Conservation (phyloP, 2,888 invertebrate genomes). For the Rhagium mordax region DNA sequence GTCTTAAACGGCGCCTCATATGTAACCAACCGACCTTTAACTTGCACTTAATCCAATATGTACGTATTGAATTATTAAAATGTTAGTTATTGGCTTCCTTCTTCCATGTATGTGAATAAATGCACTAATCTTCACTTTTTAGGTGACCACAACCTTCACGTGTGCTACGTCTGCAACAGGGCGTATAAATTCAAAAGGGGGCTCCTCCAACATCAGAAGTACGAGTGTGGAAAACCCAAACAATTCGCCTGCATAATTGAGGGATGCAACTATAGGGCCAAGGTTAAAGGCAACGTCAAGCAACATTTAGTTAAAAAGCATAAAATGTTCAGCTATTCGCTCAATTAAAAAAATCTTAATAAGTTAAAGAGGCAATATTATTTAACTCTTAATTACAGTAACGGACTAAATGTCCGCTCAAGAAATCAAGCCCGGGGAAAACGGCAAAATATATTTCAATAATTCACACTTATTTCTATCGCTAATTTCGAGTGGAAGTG, state of each 20-base stretch:
- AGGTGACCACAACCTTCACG: constrained; percentile 22
- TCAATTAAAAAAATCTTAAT: not conserved
- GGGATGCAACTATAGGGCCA: constrained; percentile 85
- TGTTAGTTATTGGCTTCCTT: no score
- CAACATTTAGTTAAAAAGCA: constrained; percentile 75
- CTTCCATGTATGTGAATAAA: no score
- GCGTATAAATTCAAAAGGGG: constrained; percentile 38
- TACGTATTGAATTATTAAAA: no score
- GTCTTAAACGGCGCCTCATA: no score
- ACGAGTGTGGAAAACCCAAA: constrained; percentile 49
- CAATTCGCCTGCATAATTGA: constrained; percentile 78
- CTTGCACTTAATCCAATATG: no score
- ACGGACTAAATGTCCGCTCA: no score
- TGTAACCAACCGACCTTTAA: no score
- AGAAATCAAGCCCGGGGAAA: no score
- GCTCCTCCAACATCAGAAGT: constrained; percentile 46
- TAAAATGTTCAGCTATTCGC: not conserved
- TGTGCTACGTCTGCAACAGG: constrained; percentile 46
- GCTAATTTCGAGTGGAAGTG: no score
- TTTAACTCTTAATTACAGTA: no score
- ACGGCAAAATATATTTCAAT: no score
- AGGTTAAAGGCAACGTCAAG: constrained; percentile 86
- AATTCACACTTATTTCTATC: no score
- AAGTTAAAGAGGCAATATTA: not conserved
- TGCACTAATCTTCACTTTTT: not conserved